These are phyloP conservation scores for Tragelaphus oryx DNA, from an alignment of 2,797 vertebrate genomes.

Conservation along the genomic window DNA sequence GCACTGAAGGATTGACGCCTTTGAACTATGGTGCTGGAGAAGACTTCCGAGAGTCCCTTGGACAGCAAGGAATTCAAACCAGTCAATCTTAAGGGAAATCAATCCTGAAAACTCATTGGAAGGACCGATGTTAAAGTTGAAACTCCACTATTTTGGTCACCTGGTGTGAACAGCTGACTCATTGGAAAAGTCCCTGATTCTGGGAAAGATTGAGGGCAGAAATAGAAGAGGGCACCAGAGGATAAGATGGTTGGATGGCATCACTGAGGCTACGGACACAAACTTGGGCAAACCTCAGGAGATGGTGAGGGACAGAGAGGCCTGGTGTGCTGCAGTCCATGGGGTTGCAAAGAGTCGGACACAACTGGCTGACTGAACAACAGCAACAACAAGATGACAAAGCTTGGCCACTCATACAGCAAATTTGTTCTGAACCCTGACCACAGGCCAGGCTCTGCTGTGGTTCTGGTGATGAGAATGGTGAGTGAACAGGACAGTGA, in stretches of 20 bases:
- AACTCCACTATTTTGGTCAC: neutral
- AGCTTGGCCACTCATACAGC: neutral
- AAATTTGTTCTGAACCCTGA: neutral
- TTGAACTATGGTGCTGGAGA: neutral
- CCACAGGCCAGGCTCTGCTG: neutral
- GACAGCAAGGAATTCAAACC: neutral
- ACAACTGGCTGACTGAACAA: neutral
- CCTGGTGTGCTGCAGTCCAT: neutral
- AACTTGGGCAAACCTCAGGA: neutral
- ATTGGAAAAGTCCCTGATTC: neutral
- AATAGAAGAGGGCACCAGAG: neutral
- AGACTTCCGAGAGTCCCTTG: neutral
- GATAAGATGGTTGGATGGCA: neutral
- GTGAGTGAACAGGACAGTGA: neutral
- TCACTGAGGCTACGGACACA: neutral
- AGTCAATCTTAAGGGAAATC: neutral
- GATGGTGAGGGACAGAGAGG: neutral
- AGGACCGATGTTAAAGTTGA: neutral
- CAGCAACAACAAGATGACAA: neutral
- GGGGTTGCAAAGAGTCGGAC: neutral
- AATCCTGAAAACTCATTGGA: neutral
- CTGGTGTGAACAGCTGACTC: neutral
- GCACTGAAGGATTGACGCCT: neutral
- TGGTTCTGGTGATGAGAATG: neutral
- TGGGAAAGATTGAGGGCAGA: neutral